Conservation (phyloP, 2,797 vertebrate species). For the Hylomyscus alleni region DNA sequence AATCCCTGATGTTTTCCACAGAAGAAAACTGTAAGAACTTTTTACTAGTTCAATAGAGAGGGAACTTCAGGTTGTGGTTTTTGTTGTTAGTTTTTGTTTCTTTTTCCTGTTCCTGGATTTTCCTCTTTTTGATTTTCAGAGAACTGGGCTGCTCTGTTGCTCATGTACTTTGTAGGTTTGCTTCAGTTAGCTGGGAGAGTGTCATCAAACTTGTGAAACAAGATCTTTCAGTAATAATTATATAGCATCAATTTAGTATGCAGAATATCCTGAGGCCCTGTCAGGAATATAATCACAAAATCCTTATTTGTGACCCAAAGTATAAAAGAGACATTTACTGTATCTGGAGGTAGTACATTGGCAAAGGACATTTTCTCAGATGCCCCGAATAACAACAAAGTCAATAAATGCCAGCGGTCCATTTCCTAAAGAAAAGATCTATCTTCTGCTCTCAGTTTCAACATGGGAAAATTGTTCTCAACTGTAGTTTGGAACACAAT, state of each 20-base stretch:
- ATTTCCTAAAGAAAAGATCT: conserved; percentile 43
- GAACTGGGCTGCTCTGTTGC: background rate
- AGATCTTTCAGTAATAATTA: conserved; percentile 58
- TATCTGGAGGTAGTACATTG: background rate
- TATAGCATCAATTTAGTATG: background rate
- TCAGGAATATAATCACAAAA: background rate
- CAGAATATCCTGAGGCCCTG: background rate
- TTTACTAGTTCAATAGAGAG: background rate
- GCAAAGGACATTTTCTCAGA: conserved; percentile 7
- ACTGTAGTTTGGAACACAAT: conserved; percentile 11
- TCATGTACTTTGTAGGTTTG: background rate
- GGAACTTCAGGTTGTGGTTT: background rate
- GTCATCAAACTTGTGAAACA: background rate
- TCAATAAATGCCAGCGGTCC: conserved; percentile 11
- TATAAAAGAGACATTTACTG: conserved; percentile 38
- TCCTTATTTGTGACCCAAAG: background rate
- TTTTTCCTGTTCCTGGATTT: background rate
- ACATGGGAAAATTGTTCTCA: background rate
- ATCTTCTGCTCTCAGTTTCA: conserved; percentile 32
- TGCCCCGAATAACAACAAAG: conserved; percentile 8
- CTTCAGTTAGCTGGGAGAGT: background rate
- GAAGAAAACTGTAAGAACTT: conserved; percentile 13
- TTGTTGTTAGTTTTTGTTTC: background rate
- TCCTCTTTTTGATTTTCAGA: background rate
- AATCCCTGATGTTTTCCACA: background rate